Base-by-base conservation (phyloP, 2,113 vertebrate genomes). In the Typhlomys cinereus region DNA sequence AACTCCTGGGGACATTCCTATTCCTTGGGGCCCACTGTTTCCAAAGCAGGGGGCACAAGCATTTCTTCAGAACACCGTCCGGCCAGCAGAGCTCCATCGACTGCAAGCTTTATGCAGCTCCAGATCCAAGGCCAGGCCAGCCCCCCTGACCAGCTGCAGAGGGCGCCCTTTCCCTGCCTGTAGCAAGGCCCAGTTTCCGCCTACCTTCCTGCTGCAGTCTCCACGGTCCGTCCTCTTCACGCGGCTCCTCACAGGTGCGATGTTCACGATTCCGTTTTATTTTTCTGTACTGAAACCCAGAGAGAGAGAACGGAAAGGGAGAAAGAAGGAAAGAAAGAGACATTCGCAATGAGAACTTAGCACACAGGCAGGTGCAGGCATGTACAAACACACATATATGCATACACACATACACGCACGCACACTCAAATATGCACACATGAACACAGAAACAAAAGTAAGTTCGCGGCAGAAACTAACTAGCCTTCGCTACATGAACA, bases 241-340 rank as follows among this genome's bases (percentile, higher is more conserved):
- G n/a, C 27, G 39, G 57, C 11, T 64, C 36, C 61, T 52, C 23
- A 25, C 4, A 66, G 27, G n/a, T 29, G 66, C 41, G 79, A 50
- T 36, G 74, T 27, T 1, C 34, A 18, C 14, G 36, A n/a, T 57
- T 92, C 66, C 44, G 29, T 31, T 41, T 39, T 67, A 66, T 79
- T 87, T 46, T 29, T 66, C 44, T 78, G n/a, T 74, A 74, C 54
- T 70, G 79, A 44, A 87, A 66, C 13, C 6, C 57, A 81, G 23
- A 69, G 36, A 50, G 61, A 44, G 83, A 85, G 52, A n/a, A n/a
- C n/a, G n/a, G n/a, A n/a, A n/a, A n/a, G n/a, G 88, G 93, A 78
- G 7, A 73, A 67, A 36, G 15, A 12, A n/a, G 17, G 31, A 74
- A 13, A 44, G 27, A 62, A 85, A 11, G 23, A 61, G 46, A 12